Percentiles rank a stretch among this genome's conserved stretches.
phyloP scores from a whole-genome alignment of 2,113 vertebrate species.

The Peromyscus leucopus region DNA sequence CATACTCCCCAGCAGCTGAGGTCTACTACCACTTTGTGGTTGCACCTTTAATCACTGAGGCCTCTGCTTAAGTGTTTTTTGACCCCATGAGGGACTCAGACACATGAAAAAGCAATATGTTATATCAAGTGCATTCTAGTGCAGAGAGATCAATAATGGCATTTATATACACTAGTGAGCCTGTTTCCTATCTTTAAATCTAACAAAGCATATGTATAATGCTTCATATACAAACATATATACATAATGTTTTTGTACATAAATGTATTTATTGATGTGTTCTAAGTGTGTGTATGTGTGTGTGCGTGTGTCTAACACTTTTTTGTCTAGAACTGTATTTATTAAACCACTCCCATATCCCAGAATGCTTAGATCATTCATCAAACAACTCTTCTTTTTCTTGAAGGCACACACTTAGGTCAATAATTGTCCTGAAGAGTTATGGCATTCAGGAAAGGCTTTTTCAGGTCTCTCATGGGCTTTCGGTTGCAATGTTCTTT shows the following conservation, averaged over 20 bases:
- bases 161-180: not conserved
- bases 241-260: not conserved
- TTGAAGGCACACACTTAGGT: not conserved
- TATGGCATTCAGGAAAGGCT: not conserved
- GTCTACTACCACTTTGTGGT: slow-evolving; percentile 36
- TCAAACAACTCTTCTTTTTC: not conserved
- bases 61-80: not conserved
- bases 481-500: not conserved
- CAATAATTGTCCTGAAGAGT: not conserved
- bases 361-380: not conserved
- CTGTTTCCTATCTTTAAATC: not conserved
- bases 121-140: not conserved
- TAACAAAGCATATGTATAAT: not conserved
- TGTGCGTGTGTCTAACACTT: not conserved
- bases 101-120: not conserved
- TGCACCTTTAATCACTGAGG: not conserved
- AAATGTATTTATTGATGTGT: not conserved
- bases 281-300: not conserved
- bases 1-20: not conserved
- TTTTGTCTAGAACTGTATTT: not conserved
- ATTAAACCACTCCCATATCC: not conserved
- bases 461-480: not conserved
- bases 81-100: not conserved
- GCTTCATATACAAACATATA: too few species aligned
- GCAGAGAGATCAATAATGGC: not conserved